Conservation (phyloP, 2,113 vertebrate genomes). For the Bubo scandiacus region DNA sequence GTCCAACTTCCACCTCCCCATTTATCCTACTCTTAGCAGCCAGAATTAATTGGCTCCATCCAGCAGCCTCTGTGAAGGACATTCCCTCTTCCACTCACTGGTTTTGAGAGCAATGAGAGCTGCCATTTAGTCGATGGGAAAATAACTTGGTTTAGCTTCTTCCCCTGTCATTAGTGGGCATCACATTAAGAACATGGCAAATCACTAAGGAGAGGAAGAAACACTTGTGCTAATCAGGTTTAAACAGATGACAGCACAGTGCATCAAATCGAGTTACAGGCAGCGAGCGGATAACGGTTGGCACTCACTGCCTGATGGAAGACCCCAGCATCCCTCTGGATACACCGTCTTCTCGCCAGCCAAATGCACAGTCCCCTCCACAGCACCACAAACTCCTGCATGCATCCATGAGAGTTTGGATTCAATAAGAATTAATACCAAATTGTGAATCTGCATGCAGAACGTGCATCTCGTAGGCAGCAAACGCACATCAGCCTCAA, state of each 20-base stretch:
- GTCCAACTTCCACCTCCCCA: not conserved
- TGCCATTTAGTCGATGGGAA: not conserved
- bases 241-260: not conserved
- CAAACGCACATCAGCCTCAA: fast-evolving
- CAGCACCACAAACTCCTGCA: not conserved
- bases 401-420: fast-evolving
- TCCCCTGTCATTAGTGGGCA: not conserved
- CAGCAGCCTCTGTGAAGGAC: not conserved
- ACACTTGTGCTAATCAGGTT: constrained; percentile 26
- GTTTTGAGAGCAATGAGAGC: not conserved
- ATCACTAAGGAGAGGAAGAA: not conserved
- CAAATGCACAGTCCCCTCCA: not conserved
- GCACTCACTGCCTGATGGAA: not conserved
- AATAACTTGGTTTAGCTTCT: not conserved
- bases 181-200: constrained; percentile 2
- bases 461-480: fast-evolving
- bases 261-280: not conserved
- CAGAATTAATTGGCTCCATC: not conserved
- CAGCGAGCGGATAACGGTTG: fast-evolving
- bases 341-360: not conserved
- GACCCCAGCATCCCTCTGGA: not conserved
- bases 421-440: not conserved
- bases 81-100: not conserved
- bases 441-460: fast-evolving
- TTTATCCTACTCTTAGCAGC: not conserved